Evolutionary conservation across 2,888 invertebrate species (phyloP), one percentile per base, ranked within the genome.

Genomic region (Omphaloscelis lunosa): DNA sequence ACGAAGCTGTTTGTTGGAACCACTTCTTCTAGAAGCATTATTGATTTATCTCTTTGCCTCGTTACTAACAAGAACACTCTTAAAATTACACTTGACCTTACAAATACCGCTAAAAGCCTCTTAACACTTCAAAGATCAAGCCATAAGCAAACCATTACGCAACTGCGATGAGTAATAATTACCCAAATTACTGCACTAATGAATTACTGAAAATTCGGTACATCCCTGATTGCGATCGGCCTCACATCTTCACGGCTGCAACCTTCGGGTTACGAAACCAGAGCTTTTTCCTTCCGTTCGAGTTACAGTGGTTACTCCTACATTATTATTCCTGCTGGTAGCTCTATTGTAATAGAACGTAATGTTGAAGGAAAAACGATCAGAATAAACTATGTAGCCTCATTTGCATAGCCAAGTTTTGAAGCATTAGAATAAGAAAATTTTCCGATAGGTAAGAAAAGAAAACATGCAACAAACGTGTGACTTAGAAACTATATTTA

Each of bases 211-310:
- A 91, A 75, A 86, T 86, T 84, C 87, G 75, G 86, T 84, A 83
- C 82, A 88, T 90, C 82, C 86, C 77, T 85, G 83, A 91, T 90
- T 90, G 82, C 71, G 72, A 89, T 89, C 90, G 92, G 87, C 86
- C 87, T 92, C 89, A 89, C 90, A 91, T 92, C 91, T 87, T 90
- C 90, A 90, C 89, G 91, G 91, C 86, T 89, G 90, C 91, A 91
- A 89, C 88, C 79, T 87, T 84, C 79, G 34, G 8, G 85, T 94
- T 93, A 93, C 92, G 91, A 94, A 93, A 93, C 91, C 67, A 68
- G 82, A 83, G 85, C 85, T 89, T 95, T 94, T 95, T 95, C 95
- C 95, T 95, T 94, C 94, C 94, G 91, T 88, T 89, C 84, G 88
- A 87, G 87, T 83, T 76, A 76, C 77, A 79, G 78, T 82, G 80